phyloP scores from a whole-genome alignment of 2,888 invertebrate species.

The Lepidochrysops patricia region DNA sequence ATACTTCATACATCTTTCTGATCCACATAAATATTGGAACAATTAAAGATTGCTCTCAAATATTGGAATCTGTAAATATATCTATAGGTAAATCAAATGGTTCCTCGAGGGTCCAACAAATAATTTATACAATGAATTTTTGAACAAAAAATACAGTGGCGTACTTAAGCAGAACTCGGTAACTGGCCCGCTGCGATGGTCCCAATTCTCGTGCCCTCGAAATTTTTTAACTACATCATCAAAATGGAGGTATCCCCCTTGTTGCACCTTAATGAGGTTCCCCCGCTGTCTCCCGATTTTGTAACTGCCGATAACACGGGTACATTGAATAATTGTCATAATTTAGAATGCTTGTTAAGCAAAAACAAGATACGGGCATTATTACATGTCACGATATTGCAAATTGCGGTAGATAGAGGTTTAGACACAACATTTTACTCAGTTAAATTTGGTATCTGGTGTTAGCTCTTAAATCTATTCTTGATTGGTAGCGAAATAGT shows the following conservation, averaged over 20 bases:
- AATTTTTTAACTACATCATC: conserved; percentile 33
- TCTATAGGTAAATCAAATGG: no score
- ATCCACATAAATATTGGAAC: conserved; percentile 5
- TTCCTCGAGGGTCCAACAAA: background rate
- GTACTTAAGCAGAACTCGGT: conserved; percentile 22
- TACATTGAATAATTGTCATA: conserved; percentile 72
- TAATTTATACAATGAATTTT: conserved; percentile 14
- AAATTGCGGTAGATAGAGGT: no score
- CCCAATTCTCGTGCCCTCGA: conserved; percentile 28
- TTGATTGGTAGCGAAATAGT: no score
- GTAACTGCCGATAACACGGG: conserved; percentile 66
- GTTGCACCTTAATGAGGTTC: conserved; percentile 54
- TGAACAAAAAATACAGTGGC: conserved; percentile 17
- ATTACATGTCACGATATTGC: conserved; percentile 45
- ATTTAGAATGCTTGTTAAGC: conserved; percentile 64
- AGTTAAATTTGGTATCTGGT: background rate
- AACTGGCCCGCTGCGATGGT: conserved; percentile 23
- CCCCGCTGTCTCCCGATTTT: conserved; percentile 52
- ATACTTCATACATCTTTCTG: background rate
- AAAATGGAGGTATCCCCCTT: conserved; percentile 27
- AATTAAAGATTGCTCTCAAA: conserved; percentile 14
- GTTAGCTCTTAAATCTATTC: no score
- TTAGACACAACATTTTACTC: background rate
- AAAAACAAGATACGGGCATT: conserved; percentile 55
- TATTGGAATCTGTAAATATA: no score